Evolutionary conservation across 2,797 vertebrate genomes (phyloP), one percentile per base, ranked within the genome.

Genomic region (Gadopsis marmoratus): DNA sequence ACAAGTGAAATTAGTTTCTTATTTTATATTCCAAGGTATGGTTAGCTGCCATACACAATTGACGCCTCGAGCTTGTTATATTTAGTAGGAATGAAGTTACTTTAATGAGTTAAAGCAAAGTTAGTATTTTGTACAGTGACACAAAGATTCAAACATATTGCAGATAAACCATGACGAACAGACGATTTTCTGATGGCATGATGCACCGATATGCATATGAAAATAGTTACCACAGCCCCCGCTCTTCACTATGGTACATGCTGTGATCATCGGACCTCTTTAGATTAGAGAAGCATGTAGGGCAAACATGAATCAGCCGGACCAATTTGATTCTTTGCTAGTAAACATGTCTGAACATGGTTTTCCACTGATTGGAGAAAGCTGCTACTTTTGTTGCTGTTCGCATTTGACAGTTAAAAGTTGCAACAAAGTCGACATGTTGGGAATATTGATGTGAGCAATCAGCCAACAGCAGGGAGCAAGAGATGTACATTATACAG

Each of bases 251-350:
- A 14, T 10, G 54, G 45, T n/a, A 21, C 23, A 50, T 19, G 16
- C 41, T 29, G 39, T 54, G 53, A 75, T 62, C 21, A 71, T 51
- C 33, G 53, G 31, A 47, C 56, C 17, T 50, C 76, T 35, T 60
- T 19, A 53, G 45, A 65, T 72, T 37, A 55, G 17, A 77, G 33
- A 33, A 59, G 53, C 63, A 29, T 53, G 50, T 3, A 23, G 26
- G 17, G 26, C 35, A 73, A 59, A 65, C 33, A 64, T 39, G 9
- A 26, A 73, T 53, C 54, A 31, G 7, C 11, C n/a, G 62, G 37
- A n/a, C 11, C 56, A 14, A 39, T 50, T 55, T 12, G 9, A 48
- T 39, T 74, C 17, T 54, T 29, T 26, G 26, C 14, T 5, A 2
- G 53, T 39, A 47, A 68, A 59, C 62, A 54, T 7, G 8, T 26